A percentile compares a stretch with the other conserved stretches of the same genome.
These are phyloP conservation scores for Zoanthus gigantus DNA, from an alignment of 92 coral and sea anemone species.

Conservation along the genomic window DNA sequence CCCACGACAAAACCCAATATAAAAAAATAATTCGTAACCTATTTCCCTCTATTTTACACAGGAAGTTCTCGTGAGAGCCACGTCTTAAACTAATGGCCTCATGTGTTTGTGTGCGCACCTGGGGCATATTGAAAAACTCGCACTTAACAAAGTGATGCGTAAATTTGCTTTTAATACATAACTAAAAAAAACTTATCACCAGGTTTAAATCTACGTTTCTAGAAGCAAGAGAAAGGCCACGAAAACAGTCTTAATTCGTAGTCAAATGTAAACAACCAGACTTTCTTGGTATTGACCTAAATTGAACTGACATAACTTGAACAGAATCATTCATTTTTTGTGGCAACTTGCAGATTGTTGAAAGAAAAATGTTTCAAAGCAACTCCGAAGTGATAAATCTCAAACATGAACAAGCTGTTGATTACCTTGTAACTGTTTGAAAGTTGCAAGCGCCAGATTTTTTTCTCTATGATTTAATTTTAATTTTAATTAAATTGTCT, in stretches of 20 bases:
- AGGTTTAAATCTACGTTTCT: background rate
- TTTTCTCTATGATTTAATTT: background rate
- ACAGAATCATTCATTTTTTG: background rate
- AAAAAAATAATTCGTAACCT: slow-evolving; percentile 30
- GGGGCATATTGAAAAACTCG: background rate
- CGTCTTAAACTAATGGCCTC: slow-evolving; percentile 32
- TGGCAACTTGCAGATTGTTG: background rate
- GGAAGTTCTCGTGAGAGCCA: slow-evolving; percentile 49
- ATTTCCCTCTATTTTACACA: slow-evolving; percentile 17
- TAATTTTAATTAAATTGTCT: background rate
- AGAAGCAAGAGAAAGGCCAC: background rate
- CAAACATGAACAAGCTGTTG: background rate
- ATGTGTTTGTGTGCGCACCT: slow-evolving; percentile 43
- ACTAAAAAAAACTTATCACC: slow-evolving; percentile 20
- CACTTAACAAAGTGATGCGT: slow-evolving; percentile 38
- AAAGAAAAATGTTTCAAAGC: background rate
- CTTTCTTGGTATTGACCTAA: background rate
- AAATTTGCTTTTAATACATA: slow-evolving; percentile 36
- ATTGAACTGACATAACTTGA: background rate
- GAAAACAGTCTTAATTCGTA: background rate
- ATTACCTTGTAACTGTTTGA: background rate
- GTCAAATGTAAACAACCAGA: background rate
- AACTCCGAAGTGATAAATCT: background rate
- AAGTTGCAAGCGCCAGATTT: background rate
- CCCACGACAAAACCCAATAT: slow-evolving; percentile 21